A percentile compares a stretch with the other conserved stretches of the same genome.
Conservation (phyloP, 2,113 vertebrate species). For the Cyprinus carpio region DNA sequence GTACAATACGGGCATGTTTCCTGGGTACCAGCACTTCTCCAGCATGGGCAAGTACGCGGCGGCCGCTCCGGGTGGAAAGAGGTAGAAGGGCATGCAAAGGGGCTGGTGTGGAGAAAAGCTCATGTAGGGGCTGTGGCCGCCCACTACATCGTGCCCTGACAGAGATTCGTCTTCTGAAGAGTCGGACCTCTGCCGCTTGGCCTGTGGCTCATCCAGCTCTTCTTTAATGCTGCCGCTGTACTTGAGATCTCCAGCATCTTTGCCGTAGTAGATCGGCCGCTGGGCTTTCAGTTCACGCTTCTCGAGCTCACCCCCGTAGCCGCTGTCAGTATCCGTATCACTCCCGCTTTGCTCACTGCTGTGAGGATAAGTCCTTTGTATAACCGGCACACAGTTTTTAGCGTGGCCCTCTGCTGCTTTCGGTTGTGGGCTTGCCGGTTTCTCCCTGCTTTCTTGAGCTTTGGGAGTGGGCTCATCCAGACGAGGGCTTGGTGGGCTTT, state of each 20-base stretch:
- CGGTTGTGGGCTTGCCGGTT: conserved; percentile 62
- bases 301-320: conserved; percentile 92
- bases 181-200: conserved; percentile 82
- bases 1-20: conserved; percentile 86
- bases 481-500: conserved; percentile 67
- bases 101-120: conserved; percentile 86
- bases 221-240: conserved; percentile 82
- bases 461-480: conserved; percentile 62
- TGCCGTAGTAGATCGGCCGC: conserved; percentile 72
- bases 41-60: conserved; percentile 94
- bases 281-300: conserved; percentile 81
- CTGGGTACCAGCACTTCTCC: conserved; percentile 96
- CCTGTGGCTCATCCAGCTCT: conserved; percentile 83
- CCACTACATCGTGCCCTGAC: conserved; percentile 62
- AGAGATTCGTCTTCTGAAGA: conserved; percentile 77
- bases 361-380: conserved; percentile 88
- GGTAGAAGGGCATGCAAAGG: conserved; percentile 94
- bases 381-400: conserved; percentile 96
- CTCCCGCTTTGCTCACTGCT: conserved; percentile 92
- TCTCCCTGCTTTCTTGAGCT: conserved; percentile 74
- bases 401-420: conserved; percentile 77
- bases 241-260: conserved; percentile 73
- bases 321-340: conserved; percentile 98
- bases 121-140: conserved; percentile 74
- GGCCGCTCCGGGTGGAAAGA: conserved; percentile 87